Percentiles rank a stretch among this genome's conserved stretches.
Evolutionary conservation across 2,888 invertebrate genomes (phyloP).

Genomic region (Noctuana brunneofusca): DNA sequence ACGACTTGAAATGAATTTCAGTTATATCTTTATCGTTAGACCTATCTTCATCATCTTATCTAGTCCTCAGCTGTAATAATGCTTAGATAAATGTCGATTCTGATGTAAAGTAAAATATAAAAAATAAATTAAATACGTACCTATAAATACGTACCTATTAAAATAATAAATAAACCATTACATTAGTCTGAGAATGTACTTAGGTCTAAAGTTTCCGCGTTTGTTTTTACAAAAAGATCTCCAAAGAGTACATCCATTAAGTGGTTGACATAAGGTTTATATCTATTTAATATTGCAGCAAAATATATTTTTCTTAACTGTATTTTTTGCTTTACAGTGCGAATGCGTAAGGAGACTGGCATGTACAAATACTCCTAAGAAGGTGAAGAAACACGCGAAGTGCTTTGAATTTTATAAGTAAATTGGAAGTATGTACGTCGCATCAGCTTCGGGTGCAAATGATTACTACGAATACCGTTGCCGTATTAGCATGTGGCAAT

Average conservation of each 20-base stretch:
- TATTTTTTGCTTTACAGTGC: slow-evolving; percentile 67
- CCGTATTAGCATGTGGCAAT: not conserved
- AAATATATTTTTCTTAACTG: slow-evolving; percentile 10
- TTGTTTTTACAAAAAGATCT: slow-evolving; percentile 4
- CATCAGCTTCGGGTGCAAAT: slow-evolving; percentile 1
- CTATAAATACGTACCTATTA: no score
- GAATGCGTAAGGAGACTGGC: slow-evolving; percentile 78
- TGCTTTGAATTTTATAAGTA: slow-evolving; percentile 5
- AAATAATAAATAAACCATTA: not conserved
- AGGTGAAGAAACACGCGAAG: slow-evolving; percentile 9
- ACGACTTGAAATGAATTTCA: no score
- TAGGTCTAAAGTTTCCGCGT: not conserved
- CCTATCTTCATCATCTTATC: no score
- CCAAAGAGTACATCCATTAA: slow-evolving; percentile 3
- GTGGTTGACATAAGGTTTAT: slow-evolving; percentile 16
- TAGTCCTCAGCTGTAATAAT: not conserved
- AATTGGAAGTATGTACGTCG: slow-evolving; percentile 1
- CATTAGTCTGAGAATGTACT: not conserved
- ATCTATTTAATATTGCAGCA: slow-evolving; percentile 2
- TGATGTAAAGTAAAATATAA: not conserved
- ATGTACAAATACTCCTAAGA: slow-evolving; percentile 76
- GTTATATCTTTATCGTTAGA: no score
- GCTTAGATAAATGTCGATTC: not conserved
- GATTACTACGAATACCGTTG: not conserved
- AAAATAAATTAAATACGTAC: no score